Conservation (phyloP, 2,113 vertebrate genomes). For the Tenrec ecaudatus region DNA sequence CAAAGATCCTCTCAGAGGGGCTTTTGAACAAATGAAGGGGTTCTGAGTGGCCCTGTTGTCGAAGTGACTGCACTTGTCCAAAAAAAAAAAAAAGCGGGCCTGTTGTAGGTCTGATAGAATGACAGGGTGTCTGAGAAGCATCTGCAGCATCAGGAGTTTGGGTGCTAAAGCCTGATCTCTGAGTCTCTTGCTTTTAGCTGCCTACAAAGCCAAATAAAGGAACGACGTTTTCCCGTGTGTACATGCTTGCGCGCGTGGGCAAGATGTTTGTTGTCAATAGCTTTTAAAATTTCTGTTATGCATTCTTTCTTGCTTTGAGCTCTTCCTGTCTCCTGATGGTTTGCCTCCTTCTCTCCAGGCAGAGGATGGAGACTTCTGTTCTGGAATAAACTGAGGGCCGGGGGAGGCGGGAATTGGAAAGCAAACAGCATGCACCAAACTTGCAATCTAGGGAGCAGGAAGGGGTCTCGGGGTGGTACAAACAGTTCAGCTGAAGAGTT, state of each 20-base stretch:
- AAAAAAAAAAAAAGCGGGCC: background rate
- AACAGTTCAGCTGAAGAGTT: background rate
- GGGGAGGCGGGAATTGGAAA: background rate
- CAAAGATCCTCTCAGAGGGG: constrained; percentile 41
- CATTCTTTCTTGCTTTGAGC: no score
- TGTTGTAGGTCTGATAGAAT: background rate
- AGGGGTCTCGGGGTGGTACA: background rate
- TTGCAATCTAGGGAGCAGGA: background rate
- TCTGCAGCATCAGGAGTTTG: background rate
- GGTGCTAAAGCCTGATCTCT: background rate
- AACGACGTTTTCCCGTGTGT: background rate
- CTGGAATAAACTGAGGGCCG: background rate
- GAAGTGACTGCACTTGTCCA: constrained; percentile 1
- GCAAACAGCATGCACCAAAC: background rate
- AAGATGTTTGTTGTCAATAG: no score
- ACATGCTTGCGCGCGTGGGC: background rate
- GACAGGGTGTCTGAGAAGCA: background rate
- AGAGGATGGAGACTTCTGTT: background rate
- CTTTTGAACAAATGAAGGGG: constrained; percentile 48
- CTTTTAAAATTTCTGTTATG: no score
- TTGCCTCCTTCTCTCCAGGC: no score
- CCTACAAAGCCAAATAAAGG: background rate
- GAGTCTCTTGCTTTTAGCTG: background rate
- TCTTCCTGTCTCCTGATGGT: no score
- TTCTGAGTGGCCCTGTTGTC: constrained; percentile 29